Conservation (phyloP, 92 coral and sea anemone species). For the Siderastrea radians region DNA sequence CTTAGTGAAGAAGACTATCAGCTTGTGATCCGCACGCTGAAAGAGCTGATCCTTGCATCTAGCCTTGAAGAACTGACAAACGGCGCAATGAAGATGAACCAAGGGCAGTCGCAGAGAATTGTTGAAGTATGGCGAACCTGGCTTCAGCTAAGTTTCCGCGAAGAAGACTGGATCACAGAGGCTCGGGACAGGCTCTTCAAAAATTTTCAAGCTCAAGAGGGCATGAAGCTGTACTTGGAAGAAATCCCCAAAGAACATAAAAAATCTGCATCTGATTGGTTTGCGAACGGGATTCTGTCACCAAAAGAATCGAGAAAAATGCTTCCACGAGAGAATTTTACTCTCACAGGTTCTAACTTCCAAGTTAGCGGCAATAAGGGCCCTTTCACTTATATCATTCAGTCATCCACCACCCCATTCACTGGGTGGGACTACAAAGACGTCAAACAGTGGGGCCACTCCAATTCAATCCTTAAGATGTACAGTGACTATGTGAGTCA, state of each 20-base stretch:
- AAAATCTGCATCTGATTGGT: constrained; percentile 75
- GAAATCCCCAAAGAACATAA: constrained; percentile 72
- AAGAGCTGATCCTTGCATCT: constrained; percentile 49
- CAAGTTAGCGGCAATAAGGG: not conserved
- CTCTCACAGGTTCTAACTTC: constrained; percentile 62
- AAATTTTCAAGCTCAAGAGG: constrained; percentile 11
- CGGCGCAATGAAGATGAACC: constrained; percentile 64
- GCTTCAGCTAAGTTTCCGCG: constrained; percentile 50
- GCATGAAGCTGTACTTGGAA: constrained; percentile 33
- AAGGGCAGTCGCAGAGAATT: constrained; percentile 47
- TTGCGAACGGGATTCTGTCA: constrained; percentile 68
- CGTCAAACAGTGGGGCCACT: constrained; percentile 41
- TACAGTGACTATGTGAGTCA: constrained; percentile 70
- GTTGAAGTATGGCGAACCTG: constrained; percentile 75
- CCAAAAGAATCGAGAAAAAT: constrained; percentile 22
- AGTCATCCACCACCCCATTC: constrained; percentile 57
- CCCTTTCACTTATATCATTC: constrained; percentile 37
- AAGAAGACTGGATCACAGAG: constrained; percentile 54
- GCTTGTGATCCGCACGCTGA: constrained; percentile 50
- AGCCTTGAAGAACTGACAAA: constrained; percentile 62
- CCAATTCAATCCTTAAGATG: constrained; percentile 60
- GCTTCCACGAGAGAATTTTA: constrained; percentile 68
- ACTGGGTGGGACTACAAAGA: constrained; percentile 79
- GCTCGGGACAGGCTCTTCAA: constrained; percentile 44
- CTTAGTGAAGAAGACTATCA: constrained; percentile 57